Percentiles rank a stretch among this genome's conserved stretches.
These are phyloP conservation scores for Drosophila bocqueti DNA, from an alignment of 1,140 invertebrate species.

Conservation along the genomic window DNA sequence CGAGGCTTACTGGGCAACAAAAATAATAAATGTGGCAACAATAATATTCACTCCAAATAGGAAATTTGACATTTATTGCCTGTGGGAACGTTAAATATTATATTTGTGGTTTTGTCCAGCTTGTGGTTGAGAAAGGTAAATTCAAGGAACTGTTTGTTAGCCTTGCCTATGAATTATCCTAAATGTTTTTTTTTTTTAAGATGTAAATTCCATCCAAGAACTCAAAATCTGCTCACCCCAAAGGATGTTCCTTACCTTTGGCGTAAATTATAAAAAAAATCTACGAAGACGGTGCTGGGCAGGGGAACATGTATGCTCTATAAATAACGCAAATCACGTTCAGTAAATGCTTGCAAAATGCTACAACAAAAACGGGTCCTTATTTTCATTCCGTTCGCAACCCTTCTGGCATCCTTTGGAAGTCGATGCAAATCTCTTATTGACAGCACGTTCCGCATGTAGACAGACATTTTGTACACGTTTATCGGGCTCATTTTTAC, in stretches of 20 bases:
- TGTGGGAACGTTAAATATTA: no score
- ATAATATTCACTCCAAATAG: neutral
- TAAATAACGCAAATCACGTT: slow-evolving; percentile 80
- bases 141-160: neutral
- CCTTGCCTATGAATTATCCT: neutral
- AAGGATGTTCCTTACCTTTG: neutral
- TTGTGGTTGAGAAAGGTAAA: neutral
- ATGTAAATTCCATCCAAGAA: no score
- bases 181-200: neutral
- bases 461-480: slow-evolving; percentile 72
- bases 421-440: slow-evolving; percentile 77
- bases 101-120: neutral
- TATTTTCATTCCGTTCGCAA: slow-evolving; percentile 26
- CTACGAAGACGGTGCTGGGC: neutral
- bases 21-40: neutral
- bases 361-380: slow-evolving; percentile 45
- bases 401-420: slow-evolving; percentile 33
- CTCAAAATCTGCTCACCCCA: neutral
- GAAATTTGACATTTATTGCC: neutral
- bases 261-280: slow-evolving; percentile 15
- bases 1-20: neutral
- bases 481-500: slow-evolving; percentile 28
- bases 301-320: slow-evolving; percentile 58
- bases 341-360: slow-evolving; percentile 78
- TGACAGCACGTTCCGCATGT: slow-evolving; percentile 73